Evolutionary conservation across 2,888 invertebrate genomes (phyloP).

Genomic region (Drosophila macrospina): DNA sequence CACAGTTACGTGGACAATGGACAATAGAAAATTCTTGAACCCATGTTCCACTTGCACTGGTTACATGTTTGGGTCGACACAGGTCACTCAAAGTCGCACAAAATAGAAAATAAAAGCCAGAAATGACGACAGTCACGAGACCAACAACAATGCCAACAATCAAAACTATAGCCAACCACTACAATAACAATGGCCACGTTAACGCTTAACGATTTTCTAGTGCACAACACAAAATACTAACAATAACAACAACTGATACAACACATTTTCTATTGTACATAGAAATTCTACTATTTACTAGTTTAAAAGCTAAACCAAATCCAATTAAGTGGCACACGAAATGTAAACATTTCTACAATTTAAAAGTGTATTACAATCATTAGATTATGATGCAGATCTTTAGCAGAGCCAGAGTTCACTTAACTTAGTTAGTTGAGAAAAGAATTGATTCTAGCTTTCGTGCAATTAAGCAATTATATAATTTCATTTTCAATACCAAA

Average conservation of each 20-base stretch:
- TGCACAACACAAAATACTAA: constrained; percentile 49
- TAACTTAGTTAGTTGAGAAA: background rate
- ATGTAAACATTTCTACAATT: constrained; percentile 36
- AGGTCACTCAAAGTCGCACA: constrained; percentile 52
- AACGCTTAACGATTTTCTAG: constrained; percentile 73
- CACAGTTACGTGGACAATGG: constrained; percentile 60
- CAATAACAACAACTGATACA: constrained; percentile 26
- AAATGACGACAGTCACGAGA: constrained; percentile 50
- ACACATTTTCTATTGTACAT: constrained; percentile 6
- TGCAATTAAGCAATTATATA: background rate
- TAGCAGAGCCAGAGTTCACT: constrained; percentile 8
- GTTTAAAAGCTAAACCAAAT: constrained; percentile 40
- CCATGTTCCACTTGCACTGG: constrained; percentile 51
- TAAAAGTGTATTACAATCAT: constrained; percentile 31
- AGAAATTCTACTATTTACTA: constrained; percentile 6
- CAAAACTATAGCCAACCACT: constrained; percentile 26
- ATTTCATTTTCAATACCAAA: constrained; percentile 8
- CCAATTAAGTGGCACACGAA: constrained; percentile 39
- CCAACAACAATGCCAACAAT: constrained; percentile 20
- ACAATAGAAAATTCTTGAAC: constrained; percentile 72
- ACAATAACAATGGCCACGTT: constrained; percentile 47
- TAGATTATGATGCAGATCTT: background rate
- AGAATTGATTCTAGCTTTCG: constrained; percentile 5
- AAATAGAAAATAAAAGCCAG: too few relatives aligned
- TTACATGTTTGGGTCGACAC: constrained; percentile 51